phyloP scores from a whole-genome alignment of 2,797 vertebrate genomes.

The Darevskia mixta region DNA sequence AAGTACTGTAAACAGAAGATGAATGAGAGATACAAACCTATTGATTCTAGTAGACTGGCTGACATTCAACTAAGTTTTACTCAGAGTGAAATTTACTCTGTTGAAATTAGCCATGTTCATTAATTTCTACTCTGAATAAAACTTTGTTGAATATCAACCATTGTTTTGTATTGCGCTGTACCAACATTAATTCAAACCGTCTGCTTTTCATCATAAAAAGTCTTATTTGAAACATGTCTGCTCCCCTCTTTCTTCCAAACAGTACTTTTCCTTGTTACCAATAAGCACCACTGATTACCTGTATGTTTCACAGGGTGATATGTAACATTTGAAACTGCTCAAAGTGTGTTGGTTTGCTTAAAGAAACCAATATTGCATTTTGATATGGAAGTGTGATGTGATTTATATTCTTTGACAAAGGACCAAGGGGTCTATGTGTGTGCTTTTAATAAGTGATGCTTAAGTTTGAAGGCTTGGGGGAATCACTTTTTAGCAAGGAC shows the following conservation, averaged over 20 bases:
- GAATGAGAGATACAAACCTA: neutral
- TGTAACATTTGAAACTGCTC: neutral
- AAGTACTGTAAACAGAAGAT: neutral
- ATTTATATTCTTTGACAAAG: too few relatives aligned
- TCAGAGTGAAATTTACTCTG: too few relatives aligned
- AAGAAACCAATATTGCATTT: neutral
- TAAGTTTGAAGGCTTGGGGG: too few relatives aligned
- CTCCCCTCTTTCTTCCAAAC: neutral
- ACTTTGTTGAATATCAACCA: too few relatives aligned
- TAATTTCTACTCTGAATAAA: too few relatives aligned
- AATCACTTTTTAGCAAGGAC: too few relatives aligned
- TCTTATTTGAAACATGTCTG: neutral
- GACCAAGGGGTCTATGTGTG: too few relatives aligned
- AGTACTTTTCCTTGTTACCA: neutral
- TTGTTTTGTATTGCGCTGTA: neutral
- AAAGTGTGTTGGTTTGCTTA: neutral
- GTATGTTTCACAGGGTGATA: neutral
- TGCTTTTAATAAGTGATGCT: too few relatives aligned
- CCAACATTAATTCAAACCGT: neutral
- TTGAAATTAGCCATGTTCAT: too few relatives aligned
- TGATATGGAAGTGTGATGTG: too few relatives aligned
- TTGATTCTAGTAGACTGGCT: neutral
- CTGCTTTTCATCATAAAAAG: neutral
- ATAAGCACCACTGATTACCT: neutral
- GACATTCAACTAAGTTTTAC: too few relatives aligned